A percentile compares a stretch with the other conserved stretches of the same genome.
phyloP scores from a whole-genome alignment of 2,113 vertebrate genomes.

The Tricholaema leucomelas region DNA sequence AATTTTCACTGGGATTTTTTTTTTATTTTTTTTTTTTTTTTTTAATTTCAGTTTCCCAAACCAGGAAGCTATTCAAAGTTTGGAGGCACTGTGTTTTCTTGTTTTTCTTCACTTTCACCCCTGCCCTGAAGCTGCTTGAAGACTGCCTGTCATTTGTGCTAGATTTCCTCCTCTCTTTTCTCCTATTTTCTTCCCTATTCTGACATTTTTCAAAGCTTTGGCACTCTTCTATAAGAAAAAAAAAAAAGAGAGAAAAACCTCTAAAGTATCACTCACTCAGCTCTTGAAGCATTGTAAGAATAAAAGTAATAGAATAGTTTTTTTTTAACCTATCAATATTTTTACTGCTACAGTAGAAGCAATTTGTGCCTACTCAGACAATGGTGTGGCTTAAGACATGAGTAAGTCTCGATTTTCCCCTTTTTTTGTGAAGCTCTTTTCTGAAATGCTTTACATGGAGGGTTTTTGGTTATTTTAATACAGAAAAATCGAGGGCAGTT shows the following conservation, averaged over 20 bases:
- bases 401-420: not conserved
- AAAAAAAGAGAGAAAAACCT: not conserved
- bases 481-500: not conserved
- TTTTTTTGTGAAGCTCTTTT: not conserved
- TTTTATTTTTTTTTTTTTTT: not conserved
- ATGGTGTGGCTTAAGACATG: not conserved
- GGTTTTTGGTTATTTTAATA: not conserved
- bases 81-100: not conserved
- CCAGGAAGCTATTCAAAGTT: not conserved
- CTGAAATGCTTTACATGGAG: not conserved
- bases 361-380: not conserved
- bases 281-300: not conserved
- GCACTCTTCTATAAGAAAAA: not conserved
- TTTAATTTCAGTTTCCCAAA: not conserved
- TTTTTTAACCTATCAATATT: not conserved
- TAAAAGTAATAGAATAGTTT: not conserved
- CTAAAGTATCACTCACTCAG: not conserved
- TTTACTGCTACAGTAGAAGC: not conserved
- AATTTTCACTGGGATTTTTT: not conserved
- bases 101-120: not conserved
- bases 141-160: fast-evolving
- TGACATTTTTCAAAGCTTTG: not conserved
- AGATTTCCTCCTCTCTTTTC: not conserved
- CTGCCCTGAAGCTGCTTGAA: not conserved
- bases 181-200: not conserved